These are phyloP conservation scores for Limnephilus lunatus DNA, from an alignment of 2,888 invertebrate genomes.

Conservation along the genomic window DNA sequence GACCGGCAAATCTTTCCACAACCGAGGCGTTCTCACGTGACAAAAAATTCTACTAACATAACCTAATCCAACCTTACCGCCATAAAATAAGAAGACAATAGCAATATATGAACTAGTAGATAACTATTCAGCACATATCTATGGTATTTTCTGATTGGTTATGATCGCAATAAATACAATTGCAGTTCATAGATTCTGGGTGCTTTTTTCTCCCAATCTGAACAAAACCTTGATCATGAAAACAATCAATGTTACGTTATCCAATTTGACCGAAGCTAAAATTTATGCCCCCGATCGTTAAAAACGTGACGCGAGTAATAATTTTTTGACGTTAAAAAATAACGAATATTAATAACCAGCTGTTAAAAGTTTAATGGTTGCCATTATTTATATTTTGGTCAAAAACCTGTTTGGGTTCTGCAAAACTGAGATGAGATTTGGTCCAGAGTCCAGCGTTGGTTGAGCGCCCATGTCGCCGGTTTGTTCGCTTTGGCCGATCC, in stretches of 20 bases:
- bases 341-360: neutral
- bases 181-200: neutral
- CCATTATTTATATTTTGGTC: neutral
- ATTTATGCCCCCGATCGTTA: neutral
- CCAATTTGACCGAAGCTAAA: neutral
- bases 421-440: neutral
- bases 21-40: no score
- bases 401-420: conserved; percentile 6
- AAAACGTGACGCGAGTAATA: neutral
- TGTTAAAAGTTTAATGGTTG: conserved; percentile 12
- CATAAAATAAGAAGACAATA: no score
- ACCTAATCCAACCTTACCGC: no score
- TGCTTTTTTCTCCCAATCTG: neutral
- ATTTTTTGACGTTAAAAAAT: conserved; percentile 17
- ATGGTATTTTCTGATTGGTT: no score
- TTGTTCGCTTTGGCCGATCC: conserved; percentile 23
- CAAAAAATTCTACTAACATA: no score
- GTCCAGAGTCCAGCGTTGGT: neutral
- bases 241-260: neutral
- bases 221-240: neutral
- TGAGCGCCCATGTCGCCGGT: conserved; percentile 10
- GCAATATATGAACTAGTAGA: no score
- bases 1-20: no score
- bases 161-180: no score
- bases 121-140: no score